Base-by-base conservation (phyloP, 2,888 invertebrate genomes). In the Agrenia bidenticulata region DNA sequence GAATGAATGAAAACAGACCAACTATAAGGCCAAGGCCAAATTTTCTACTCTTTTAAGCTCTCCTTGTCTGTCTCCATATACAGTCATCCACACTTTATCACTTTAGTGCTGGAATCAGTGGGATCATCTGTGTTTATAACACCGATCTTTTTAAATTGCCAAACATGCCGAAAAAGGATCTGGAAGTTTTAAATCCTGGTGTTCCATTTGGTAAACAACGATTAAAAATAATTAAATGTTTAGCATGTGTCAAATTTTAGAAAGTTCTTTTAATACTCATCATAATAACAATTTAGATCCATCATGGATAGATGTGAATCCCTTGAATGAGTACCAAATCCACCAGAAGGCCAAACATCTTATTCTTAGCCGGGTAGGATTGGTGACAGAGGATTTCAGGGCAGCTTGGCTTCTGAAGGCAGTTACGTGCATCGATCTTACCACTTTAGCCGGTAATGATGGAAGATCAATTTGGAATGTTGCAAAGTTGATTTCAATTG, bases 401-500 rank as follows among this genome's bases (percentile, higher is more conserved):
- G 84, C 86, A 45, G 85, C 86, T 13, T 93, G 91, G 90, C 83
- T 96, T 15, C 78, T 94, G 24, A 87, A 88, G 78, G 90, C 94
- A 1, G 83, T 97, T 7, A 87, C 88, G 37, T 85, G 91, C 63
- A 92, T 96, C 70, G 98, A 99, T 81, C 83, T 99, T 73, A 99
- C 98, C 1, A 95, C 95, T 1, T 83, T 99, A 58, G 85, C 89
- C 56, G 94, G 94, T 42, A 88, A 27, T 11, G 11, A 11, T 2
- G 39, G 54, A 53, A 11, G 32, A 27, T 42, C 1, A 19, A 11
- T 15, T 50, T 9, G 17, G 17, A 50, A 15, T 15, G 9, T 49
- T 15, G 50, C 9, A 9, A 19, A 27, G 15, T 49, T 49, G 7
- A 49, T n/a, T n/a, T n/a, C n/a, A n/a, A n/a, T n/a, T n/a, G n/a